Base-by-base conservation (phyloP, 2,888 invertebrate genomes). In the Drosophila colorata region DNA sequence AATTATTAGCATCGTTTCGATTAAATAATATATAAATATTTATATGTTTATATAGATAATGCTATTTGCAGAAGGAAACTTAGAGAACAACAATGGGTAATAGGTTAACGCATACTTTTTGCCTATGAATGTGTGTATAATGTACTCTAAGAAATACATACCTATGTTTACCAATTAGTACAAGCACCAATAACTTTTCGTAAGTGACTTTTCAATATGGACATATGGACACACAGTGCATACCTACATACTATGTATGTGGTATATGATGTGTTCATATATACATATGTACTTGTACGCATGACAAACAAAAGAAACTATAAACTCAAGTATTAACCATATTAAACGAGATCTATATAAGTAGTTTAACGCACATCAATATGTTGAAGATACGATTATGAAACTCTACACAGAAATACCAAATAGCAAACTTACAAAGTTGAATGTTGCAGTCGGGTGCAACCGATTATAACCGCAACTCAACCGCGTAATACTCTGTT, bases 261-360 rank as follows among this genome's bases (percentile, higher is more conserved):
- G 8, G 20, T 56, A 25, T 52, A 33, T 14, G 14, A 38, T 25
- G 28, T 44, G 13, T n/a, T 20, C 43, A 14, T 46, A 18, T 41
- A 38, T 44, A 18, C 41, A 44, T 48, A 49, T 61, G 38, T 28
- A 48, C 48, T 47, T 47, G 43, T 9, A 25, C 38, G 47, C 7
- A 33, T 46, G 49, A 43, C 33, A 58, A 67, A 35, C 23, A n/a
- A 57, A 51, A 40, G 47, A 51, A 43, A 47, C 43, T 51, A 38
- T 13, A 47, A 47, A 8, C 18, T 25, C 16, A 40, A 20, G 20
- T 56, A 46, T 38, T 55, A 37, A 13, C 57, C 59, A 46, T n/a
- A 57, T 69, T 65, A 33, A 69, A 77, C 82, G 87, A 83, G 87
- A 83, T 83, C 87, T 84, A 78, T 71, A 74, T 61, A 41, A 41